phyloP scores from a whole-genome alignment of 2,113 vertebrate species.

The Gnathonemus echidnorhynchus region DNA sequence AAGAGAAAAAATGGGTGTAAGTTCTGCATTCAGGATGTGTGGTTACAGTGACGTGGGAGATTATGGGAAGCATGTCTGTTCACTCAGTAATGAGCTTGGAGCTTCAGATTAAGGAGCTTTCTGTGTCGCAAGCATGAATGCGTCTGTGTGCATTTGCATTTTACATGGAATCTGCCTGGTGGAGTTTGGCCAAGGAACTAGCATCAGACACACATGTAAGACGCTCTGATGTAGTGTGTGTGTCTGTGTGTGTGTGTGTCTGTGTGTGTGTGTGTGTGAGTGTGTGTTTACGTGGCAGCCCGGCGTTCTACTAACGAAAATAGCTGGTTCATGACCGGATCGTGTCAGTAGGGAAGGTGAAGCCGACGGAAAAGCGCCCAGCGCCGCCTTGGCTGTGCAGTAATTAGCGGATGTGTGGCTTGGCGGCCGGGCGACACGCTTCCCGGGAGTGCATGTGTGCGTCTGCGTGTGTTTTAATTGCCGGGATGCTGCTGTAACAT shows the following conservation, averaged over 20 bases:
- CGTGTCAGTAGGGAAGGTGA: neutral
- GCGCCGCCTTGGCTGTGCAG: constrained; percentile 28
- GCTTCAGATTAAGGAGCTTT: neutral
- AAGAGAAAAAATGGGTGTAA: neutral
- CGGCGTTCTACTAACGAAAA: neutral
- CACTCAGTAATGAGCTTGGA: neutral
- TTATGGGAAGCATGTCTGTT: neutral
- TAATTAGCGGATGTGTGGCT: constrained; percentile 32
- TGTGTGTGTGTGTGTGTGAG: neutral
- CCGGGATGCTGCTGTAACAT: constrained; percentile 18
- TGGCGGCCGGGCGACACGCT: neutral
- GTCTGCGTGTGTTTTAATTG: constrained; percentile 40
- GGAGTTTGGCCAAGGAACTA: neutral
- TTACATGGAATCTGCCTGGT: neutral
- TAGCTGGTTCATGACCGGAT: neutral
- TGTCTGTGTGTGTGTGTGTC: neutral
- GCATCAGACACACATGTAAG: no score
- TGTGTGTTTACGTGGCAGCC: neutral
- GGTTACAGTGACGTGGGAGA: neutral
- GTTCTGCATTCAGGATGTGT: neutral
- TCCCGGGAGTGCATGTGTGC: no score
- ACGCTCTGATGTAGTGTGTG: no score
- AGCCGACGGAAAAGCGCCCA: constrained; percentile 17
- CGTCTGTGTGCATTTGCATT: neutral
- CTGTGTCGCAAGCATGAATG: neutral